Base-by-base conservation (phyloP, 2,888 invertebrate genomes). In the Nephrotoma flavescens region DNA sequence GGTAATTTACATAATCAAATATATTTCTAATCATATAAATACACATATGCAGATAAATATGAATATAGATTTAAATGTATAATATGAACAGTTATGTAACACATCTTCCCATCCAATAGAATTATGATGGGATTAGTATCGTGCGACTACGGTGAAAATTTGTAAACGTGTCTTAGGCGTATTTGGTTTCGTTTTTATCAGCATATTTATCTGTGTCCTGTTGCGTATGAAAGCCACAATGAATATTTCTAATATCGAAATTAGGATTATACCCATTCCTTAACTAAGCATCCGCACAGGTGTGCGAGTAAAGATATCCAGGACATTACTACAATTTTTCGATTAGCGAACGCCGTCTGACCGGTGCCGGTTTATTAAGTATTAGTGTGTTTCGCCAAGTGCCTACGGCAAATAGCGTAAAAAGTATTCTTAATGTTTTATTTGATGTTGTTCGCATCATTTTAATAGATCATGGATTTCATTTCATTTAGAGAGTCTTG, bases 211-310 rank as follows among this genome's bases (percentile, higher is more conserved):
- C 2, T 85, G 44, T 3, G 7, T 44, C 15, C 85, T 85, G 41
- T 91, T 87, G 3, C 90, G 90, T 88, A 89, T 90, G 1, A 89
- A 90, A 87, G 89, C 90, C 87, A 89, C 91, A 88, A 91, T 91
- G n/a, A 91, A 87, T 45, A 91, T 90, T 87, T 91, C 91, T 7
- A 91, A 89, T 1, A 91, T 88, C 1, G 91, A 91, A 19, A 91
- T 89, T 88, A 91, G 89, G 88, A 91, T 91, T 1, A 91, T 88
- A 0, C 91, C 91, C 42, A 91, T 87, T 41, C 91, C 91, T 6
- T 91, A 91, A 86, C n/a, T n/a, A 91, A 92, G 41, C 91, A 91
- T 19, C 92, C 91, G 19, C 91, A 91, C 85, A 92, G 88, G 87
- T 92, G 91, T 86, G 91, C 92, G 91, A 86, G 41, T 19, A 57